Percentiles rank a stretch among this genome's conserved stretches.
Conservation (phyloP, 1,140 invertebrate genomes). For the Macrobrachium nipponense region DNA sequence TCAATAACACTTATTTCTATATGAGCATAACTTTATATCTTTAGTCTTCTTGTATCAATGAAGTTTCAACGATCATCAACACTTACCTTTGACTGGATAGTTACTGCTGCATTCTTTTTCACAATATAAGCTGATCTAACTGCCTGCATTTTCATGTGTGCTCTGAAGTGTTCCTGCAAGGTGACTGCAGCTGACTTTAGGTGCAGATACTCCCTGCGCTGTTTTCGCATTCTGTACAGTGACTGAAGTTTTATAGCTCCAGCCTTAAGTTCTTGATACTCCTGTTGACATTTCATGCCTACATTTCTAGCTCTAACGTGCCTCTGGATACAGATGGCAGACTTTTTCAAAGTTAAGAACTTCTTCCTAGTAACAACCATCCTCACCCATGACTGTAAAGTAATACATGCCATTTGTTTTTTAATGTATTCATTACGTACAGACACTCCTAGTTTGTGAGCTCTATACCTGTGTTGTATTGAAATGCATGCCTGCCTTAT, state of each 20-base stretch:
- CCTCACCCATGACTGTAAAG: slow-evolving; percentile 42
- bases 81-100: slow-evolving; percentile 49
- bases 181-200: slow-evolving; percentile 2
- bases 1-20: background rate
- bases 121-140: background rate
- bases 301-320: background rate
- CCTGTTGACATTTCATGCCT: background rate
- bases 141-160: background rate
- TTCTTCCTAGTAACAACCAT: slow-evolving; percentile 28
- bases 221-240: slow-evolving; percentile 35
- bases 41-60: background rate
- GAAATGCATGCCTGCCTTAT: slow-evolving; percentile 31
- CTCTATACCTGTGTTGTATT: slow-evolving; percentile 39
- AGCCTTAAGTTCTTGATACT: background rate
- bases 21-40: background rate
- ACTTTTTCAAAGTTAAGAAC: slow-evolving; percentile 13
- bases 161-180: slow-evolving; percentile 15
- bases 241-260: slow-evolving; percentile 36
- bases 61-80: background rate
- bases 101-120: slow-evolving; percentile 13
- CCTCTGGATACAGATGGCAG: slow-evolving; percentile 14
- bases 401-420: slow-evolving; percentile 9
- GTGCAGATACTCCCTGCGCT: background rate
- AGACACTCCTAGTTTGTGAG: slow-evolving; percentile 3
- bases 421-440: background rate